phyloP scores from a whole-genome alignment of 2,113 vertebrate species.

The Anoura caudifer region DNA sequence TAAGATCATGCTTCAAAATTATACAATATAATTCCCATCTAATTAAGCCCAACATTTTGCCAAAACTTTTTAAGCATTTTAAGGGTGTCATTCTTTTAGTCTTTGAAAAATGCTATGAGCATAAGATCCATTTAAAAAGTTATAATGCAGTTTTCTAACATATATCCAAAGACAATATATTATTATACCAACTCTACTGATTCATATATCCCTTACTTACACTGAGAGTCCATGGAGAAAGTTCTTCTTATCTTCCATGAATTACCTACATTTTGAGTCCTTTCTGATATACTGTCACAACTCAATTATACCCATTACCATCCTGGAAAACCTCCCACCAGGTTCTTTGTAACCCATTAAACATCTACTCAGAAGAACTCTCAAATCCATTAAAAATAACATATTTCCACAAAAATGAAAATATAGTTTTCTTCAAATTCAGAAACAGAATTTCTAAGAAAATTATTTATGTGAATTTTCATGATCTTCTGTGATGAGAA shows the following conservation, averaged over 20 bases:
- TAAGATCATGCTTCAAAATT: background rate
- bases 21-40: background rate
- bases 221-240: background rate
- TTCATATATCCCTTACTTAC: background rate
- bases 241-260: background rate
- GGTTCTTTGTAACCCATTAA: background rate
- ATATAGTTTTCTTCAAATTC: background rate
- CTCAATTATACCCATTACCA: background rate
- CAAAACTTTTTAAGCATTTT: background rate
- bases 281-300: background rate
- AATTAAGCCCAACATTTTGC: background rate
- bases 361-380: background rate
- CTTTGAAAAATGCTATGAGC: background rate
- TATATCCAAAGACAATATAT: background rate
- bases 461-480: background rate
- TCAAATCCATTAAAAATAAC: constrained; percentile 29
- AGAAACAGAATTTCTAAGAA: constrained; percentile 5
- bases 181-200: background rate
- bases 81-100: background rate
- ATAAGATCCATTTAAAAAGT: background rate
- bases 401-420: background rate
- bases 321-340: background rate
- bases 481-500: background rate
- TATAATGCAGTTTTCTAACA: background rate
- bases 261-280: background rate